Base-by-base conservation (phyloP, 2,888 invertebrate species). In the Scaptodrosophila latifasciaeformis region DNA sequence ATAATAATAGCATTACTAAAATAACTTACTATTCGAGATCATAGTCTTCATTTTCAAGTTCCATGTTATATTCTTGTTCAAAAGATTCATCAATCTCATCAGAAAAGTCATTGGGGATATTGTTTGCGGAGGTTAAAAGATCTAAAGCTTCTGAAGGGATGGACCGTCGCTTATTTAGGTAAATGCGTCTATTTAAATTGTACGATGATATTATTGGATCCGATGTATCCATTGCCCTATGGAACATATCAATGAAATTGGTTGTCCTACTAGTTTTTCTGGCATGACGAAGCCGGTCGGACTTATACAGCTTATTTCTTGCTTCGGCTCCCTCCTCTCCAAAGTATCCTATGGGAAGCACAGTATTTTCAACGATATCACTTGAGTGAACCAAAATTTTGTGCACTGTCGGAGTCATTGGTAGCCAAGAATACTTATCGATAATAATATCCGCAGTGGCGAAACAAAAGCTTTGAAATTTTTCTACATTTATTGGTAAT, bases 281-380 rank as follows among this genome's bases (percentile, higher is more conserved):
- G 0, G 45, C 37, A 15, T 49, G 49, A n/a, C 42, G 49, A 1
- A 47, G 13, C 7, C 43, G 21, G 15, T 58, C 43, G 1, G 54
- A 42, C 9, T 49, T 59, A 13, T 45, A 59, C 2, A 48, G 9
- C 17, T 59, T 59, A 5, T 59, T 47, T 2, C 59, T n/a, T 0
- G 59, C 37, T 13, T 59, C 51, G 3, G 47, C 21, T 1, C 24
- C 40, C n/a, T 59, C 55, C 39, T 59, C 47, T 2, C 34, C 59
- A 51, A 55, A 59, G 21, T 47, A 51, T 1, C 54, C 43, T 7
- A 54, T 31, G 24, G 58, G 43, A 18, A 52, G 35, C 2, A 49
- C 45, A 2, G 48, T 51, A 7, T 30, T 51, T 21, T 55, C 47
- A 2, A 50, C 29, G 9, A 50, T 47, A 5, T 39, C 15, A 1